phyloP scores from a whole-genome alignment of 23 tunicate genomes.

The Botrylloides violaceus region DNA sequence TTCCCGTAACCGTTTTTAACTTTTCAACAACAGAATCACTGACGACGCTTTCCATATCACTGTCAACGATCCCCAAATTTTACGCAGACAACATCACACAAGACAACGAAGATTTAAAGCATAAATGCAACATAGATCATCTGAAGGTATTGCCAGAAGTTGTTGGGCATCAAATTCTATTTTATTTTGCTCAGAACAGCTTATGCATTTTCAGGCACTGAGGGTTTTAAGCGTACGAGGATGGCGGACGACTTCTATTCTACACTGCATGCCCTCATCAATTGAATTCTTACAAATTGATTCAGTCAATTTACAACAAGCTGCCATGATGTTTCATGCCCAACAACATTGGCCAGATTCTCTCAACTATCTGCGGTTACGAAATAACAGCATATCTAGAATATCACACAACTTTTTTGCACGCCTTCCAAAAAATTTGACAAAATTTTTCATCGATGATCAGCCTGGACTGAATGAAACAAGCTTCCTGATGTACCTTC shows the following conservation, averaged over 20 bases:
- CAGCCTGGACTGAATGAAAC: not conserved
- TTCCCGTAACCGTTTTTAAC: too few relatives aligned
- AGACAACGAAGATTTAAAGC: too few relatives aligned
- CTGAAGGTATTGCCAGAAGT: not conserved
- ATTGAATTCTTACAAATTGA: not conserved
- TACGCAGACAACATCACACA: too few relatives aligned
- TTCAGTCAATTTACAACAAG: not conserved
- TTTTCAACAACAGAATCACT: too few relatives aligned
- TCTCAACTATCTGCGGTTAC: not conserved
- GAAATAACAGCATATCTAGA: not conserved
- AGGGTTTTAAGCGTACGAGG: not conserved
- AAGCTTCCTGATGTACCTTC: not conserved
- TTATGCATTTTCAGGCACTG: not conserved
- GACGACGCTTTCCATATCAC: not conserved
- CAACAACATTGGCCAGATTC: slow-evolving; percentile 7
- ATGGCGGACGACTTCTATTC: not conserved
- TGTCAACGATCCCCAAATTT: not conserved
- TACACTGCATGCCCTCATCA: not conserved
- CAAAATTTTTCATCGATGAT: not conserved
- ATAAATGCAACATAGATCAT: not conserved
- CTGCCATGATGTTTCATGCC: not conserved
- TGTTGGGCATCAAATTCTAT: too few relatives aligned
- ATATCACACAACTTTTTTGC: slow-evolving; percentile 5
- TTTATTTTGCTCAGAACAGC: too few relatives aligned
- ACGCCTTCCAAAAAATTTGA: not conserved